phyloP scores from a whole-genome alignment of 2,113 vertebrate genomes.

The Erpornis zantholeuca region DNA sequence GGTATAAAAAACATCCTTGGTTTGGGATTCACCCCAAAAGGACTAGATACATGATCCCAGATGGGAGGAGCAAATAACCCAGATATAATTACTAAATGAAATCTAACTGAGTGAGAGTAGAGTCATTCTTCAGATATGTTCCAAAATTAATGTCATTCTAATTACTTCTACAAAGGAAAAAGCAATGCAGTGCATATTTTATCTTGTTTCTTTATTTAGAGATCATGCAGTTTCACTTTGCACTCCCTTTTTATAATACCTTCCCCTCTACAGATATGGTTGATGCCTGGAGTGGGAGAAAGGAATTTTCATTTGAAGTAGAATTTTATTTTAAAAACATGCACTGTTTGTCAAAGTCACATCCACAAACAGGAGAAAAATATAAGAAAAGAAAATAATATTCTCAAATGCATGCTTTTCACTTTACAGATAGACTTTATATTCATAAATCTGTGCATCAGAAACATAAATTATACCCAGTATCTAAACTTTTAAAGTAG shows the following conservation, averaged over 20 bases:
- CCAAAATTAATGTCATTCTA: neutral
- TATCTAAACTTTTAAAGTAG: neutral
- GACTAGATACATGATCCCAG: neutral
- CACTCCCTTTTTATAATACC: neutral
- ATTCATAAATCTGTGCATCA: neutral
- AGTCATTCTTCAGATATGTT: neutral
- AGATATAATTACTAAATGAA: neutral
- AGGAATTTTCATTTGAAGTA: neutral
- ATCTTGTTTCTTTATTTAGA: neutral
- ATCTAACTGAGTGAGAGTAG: neutral
- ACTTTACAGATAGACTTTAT: neutral
- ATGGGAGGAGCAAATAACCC: neutral
- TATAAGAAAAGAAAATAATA: neutral
- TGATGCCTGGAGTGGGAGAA: neutral
- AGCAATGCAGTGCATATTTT: neutral
- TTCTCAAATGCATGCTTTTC: neutral
- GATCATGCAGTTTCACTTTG: neutral
- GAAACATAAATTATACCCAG: neutral
- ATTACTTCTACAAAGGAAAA: neutral
- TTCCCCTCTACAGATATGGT: neutral
- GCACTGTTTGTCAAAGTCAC: neutral
- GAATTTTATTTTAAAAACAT: neutral
- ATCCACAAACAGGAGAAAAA: neutral
- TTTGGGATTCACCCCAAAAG: neutral
- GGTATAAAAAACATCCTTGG: neutral